A percentile compares a stretch with the other conserved stretches of the same genome.
Conservation (phyloP, 2,113 vertebrate genomes). For the Harpagus bidentatus region DNA sequence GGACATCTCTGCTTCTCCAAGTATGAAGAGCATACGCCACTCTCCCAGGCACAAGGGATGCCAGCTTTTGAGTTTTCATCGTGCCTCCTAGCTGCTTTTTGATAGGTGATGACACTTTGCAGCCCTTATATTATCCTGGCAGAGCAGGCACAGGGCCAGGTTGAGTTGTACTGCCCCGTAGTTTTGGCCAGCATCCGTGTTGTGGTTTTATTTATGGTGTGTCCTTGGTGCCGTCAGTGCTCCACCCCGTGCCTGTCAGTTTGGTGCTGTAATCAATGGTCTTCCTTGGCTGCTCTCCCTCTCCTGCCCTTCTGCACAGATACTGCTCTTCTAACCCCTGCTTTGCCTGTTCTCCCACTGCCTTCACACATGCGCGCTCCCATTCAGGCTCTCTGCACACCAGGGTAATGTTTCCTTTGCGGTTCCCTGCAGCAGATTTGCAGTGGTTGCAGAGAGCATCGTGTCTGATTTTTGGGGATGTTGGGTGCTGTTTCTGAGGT, state of each 20-base stretch:
- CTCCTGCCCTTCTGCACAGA: neutral
- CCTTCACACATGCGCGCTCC: fast-evolving
- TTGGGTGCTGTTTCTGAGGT: neutral
- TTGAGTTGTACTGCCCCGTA: neutral
- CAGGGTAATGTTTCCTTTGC: neutral
- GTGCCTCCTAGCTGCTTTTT: neutral
- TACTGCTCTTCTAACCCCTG: neutral
- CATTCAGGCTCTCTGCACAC: fast-evolving
- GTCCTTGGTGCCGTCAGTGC: fast-evolving
- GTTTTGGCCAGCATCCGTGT: neutral
- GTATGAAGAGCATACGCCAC: fast-evolving
- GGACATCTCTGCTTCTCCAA: neutral
- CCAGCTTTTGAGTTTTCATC: neutral
- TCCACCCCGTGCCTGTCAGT: neutral
- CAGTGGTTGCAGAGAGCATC: neutral
- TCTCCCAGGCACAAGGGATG: neutral
- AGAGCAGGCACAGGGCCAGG: neutral
- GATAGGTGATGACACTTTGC: neutral
- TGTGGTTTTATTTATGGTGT: neutral
- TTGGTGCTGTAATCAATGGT: neutral
- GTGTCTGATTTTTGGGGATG: neutral
- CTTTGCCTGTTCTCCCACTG: neutral
- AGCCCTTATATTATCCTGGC: neutral
- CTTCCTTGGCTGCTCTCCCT: neutral
- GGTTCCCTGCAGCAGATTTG: neutral